phyloP scores from a whole-genome alignment of 2,888 invertebrate species.

The Cosmopolites sordidus region DNA sequence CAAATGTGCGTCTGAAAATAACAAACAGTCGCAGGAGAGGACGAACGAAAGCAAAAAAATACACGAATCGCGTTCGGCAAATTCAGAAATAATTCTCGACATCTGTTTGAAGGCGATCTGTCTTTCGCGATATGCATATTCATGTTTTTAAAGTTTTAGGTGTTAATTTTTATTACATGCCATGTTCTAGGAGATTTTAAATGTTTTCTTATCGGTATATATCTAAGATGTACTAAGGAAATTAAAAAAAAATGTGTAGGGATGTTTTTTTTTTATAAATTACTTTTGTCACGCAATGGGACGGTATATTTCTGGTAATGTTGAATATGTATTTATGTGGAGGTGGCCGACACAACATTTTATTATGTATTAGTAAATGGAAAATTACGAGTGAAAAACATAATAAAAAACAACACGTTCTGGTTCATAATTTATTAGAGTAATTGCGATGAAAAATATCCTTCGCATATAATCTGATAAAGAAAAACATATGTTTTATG shows the following conservation, averaged over 20 bases:
- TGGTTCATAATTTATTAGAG: no score
- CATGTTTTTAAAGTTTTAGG: background rate
- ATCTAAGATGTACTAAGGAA: constrained; percentile 10
- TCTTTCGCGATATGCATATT: background rate
- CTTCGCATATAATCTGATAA: no score
- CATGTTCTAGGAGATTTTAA: background rate
- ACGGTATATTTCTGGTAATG: background rate
- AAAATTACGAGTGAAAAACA: background rate
- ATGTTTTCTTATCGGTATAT: background rate
- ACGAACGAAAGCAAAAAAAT: no score
- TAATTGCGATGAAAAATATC: no score
- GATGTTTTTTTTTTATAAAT: constrained; percentile 18
- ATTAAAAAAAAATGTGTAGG: constrained; percentile 9
- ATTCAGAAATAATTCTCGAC: no score
- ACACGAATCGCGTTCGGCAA: no score
- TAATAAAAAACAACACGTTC: no score
- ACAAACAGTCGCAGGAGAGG: no score
- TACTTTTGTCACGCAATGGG: constrained; percentile 15
- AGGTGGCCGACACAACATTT: background rate
- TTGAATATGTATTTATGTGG: background rate
- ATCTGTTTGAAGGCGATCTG: background rate
- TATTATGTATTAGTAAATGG: background rate
- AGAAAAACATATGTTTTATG: no score
- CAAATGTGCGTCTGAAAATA: no score
- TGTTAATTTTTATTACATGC: background rate